Conservation (phyloP, 1,140 invertebrate genomes). For the Pseudomyrmex gracilis region DNA sequence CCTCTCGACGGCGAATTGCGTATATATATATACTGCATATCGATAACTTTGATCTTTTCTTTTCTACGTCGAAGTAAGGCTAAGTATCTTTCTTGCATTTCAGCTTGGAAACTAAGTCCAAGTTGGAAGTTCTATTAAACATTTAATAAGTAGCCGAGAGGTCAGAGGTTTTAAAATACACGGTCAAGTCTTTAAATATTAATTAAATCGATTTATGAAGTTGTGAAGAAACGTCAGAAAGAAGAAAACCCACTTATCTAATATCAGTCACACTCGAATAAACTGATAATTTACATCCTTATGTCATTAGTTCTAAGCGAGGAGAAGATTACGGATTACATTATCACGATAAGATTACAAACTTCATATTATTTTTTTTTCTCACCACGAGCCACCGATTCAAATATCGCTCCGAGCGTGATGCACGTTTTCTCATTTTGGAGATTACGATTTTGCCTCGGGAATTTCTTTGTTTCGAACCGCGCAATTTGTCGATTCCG, state of each 20-base stretch:
- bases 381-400: background rate
- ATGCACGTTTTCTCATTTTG: background rate
- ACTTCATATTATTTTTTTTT: background rate
- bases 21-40: too few species aligned
- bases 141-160: background rate
- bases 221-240: too few species aligned
- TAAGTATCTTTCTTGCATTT: too few species aligned
- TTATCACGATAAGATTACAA: too few species aligned
- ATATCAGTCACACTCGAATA: background rate
- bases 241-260: too few species aligned
- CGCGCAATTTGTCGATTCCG: background rate
- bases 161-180: conserved; percentile 22
- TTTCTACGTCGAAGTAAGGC: too few species aligned
- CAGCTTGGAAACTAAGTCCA: background rate
- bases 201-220: too few species aligned
- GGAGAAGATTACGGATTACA: too few species aligned
- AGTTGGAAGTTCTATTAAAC: conserved; percentile 3
- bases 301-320: too few species aligned
- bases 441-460: background rate
- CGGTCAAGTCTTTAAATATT: background rate
- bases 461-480: background rate
- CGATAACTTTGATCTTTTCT: too few species aligned
- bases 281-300: too few species aligned
- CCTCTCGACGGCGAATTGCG: background rate
- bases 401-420: conserved; percentile 10